Percentiles rank a stretch among this genome's conserved stretches.
These are phyloP conservation scores for Cheilosia pagana DNA, from an alignment of 2,888 invertebrate genomes.

Conservation along the genomic window DNA sequence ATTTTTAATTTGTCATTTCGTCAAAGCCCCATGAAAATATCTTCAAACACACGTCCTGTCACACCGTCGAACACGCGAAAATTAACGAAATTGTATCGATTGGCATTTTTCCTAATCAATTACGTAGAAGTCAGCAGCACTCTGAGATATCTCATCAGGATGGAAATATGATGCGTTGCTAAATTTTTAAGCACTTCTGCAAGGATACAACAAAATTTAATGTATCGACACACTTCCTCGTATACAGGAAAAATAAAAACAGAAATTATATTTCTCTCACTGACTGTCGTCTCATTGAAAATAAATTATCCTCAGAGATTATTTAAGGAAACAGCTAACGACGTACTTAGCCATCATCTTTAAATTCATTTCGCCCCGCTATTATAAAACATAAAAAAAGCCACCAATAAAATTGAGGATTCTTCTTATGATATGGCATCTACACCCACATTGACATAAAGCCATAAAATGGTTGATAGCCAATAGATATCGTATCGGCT, in stretches of 20 bases:
- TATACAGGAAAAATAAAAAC: too few species aligned
- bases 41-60: too few species aligned
- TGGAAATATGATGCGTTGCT: too few species aligned
- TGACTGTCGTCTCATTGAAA: neutral
- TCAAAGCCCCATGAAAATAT: too few species aligned
- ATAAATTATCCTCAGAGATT: conserved; percentile 4
- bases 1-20: too few species aligned
- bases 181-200: neutral
- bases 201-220: neutral
- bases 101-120: too few species aligned
- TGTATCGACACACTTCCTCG: too few species aligned
- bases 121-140: too few species aligned
- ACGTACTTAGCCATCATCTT: neutral
- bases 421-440: conserved; percentile 38
- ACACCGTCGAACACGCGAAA: too few species aligned
- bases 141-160: too few species aligned
- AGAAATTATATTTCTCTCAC: too few species aligned
- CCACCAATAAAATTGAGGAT: conserved; percentile 35
- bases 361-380: neutral
- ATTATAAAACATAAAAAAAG: neutral
- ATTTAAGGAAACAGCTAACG: neutral
- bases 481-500: conserved; percentile 17
- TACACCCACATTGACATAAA: conserved; percentile 17
- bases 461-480: conserved; percentile 52
- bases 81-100: too few species aligned